These are phyloP conservation scores for Pogonomyrmex californicus DNA, from an alignment of 1,140 invertebrate species.

Conservation along the genomic window DNA sequence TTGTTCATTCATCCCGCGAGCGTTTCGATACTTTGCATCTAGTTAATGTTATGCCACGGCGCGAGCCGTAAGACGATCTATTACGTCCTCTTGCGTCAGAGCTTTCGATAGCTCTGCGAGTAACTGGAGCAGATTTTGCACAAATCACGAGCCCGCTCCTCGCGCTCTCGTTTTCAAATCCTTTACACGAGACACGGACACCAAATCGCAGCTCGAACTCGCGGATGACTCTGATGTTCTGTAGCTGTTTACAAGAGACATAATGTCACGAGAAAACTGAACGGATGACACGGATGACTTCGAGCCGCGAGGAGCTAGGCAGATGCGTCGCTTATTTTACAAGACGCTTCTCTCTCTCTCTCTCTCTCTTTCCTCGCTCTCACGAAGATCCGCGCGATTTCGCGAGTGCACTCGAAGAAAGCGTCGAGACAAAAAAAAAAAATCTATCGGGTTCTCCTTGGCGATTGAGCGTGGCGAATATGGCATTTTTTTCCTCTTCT, in stretches of 20 bases:
- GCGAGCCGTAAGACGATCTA: not conserved
- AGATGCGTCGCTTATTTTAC: constrained; percentile 8
- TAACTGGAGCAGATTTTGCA: not conserved
- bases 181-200: not conserved
- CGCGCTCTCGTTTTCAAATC: not conserved
- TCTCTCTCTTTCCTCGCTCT: not conserved
- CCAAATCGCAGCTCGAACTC: not conserved
- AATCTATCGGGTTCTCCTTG: constrained; percentile 7
- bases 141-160: not conserved
- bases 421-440: constrained; percentile 21
- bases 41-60: not conserved
- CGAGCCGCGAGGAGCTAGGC: not conserved
- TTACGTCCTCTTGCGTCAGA: not conserved
- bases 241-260: constrained; percentile 10
- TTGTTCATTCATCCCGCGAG: constrained; percentile 47
- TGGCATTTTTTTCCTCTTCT: not conserved
- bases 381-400: not conserved
- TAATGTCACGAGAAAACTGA: not conserved
- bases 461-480: constrained; percentile 1
- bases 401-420: constrained; percentile 34
- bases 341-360: not conserved
- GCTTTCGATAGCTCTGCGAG: not conserved
- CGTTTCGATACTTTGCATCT: not conserved
- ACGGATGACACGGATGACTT: not conserved
- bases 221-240: not conserved